A percentile compares a stretch with the other conserved stretches of the same genome.
Evolutionary conservation across 1,140 invertebrate genomes (phyloP).

Genomic region (Thaumetopoea pityocampa): DNA sequence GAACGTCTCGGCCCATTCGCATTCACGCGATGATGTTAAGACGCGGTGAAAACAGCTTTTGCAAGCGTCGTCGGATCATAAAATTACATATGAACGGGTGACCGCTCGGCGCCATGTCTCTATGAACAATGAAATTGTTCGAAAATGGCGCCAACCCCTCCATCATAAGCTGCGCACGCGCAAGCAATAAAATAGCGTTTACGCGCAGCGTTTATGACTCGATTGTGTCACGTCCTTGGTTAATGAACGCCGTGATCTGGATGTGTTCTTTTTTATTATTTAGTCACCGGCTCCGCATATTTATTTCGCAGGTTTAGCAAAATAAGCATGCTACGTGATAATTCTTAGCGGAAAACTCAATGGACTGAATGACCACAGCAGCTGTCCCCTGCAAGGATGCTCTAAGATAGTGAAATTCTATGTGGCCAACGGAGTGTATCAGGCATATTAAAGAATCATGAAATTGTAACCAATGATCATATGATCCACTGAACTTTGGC

Average conservation of each 20-base stretch:
- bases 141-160: slow-evolving; percentile 53
- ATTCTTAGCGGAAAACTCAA: too few relatives aligned
- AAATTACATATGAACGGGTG: slow-evolving; percentile 61
- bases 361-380: too few relatives aligned
- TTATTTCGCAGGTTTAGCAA: neutral
- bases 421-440: too few relatives aligned
- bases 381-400: too few relatives aligned
- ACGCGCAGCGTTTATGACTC: slow-evolving; percentile 23
- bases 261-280: neutral
- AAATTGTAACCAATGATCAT: too few relatives aligned
- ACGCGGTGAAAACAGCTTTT: slow-evolving; percentile 48
- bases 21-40: slow-evolving; percentile 43
- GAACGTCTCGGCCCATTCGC: slow-evolving; percentile 40
- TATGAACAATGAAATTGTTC: slow-evolving; percentile 67
- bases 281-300: neutral
- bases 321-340: too few relatives aligned
- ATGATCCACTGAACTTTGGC: too few relatives aligned
- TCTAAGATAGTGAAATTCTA: too few relatives aligned
- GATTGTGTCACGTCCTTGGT: slow-evolving; percentile 34
- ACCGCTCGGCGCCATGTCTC: slow-evolving; percentile 58
- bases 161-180: slow-evolving; percentile 55
- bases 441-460: too few relatives aligned
- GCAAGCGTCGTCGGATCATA: slow-evolving; percentile 52
- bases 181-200: slow-evolving; percentile 26
- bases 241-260: slow-evolving; percentile 20